These are phyloP conservation scores for Ruditapes philippinarum DNA, from an alignment of 1,140 invertebrate species.

Conservation along the genomic window DNA sequence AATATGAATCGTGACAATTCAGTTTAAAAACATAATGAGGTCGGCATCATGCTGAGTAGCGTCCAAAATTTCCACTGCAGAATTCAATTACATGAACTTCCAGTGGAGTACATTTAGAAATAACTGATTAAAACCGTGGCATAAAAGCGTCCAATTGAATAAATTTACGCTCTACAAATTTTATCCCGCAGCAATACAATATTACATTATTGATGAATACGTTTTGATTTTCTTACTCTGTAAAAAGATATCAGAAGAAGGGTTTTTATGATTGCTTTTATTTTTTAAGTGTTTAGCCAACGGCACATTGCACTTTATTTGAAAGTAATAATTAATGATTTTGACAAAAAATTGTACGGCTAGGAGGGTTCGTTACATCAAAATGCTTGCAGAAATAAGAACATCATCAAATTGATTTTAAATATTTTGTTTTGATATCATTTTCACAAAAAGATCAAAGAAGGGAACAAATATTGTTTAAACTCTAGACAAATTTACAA, in stretches of 20 bases:
- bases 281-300: background rate
- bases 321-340: background rate
- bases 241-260: background rate
- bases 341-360: too few relatives aligned
- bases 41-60: too few relatives aligned
- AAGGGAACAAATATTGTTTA: too few relatives aligned
- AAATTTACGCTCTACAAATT: background rate
- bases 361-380: too few relatives aligned
- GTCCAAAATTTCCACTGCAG: background rate
- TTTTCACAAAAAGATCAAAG: too few relatives aligned
- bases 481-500: too few relatives aligned
- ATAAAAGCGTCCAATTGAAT: constrained; percentile 3
- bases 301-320: background rate
- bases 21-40: too few relatives aligned
- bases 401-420: too few relatives aligned
- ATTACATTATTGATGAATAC: background rate
- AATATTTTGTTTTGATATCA: too few relatives aligned
- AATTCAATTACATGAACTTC: background rate
- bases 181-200: background rate
- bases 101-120: background rate
- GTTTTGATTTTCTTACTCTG: background rate
- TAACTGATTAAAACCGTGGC: background rate
- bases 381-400: too few relatives aligned
- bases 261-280: background rate
- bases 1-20: too few relatives aligned